Evolutionary conservation across 2,113 vertebrate genomes (phyloP).

Genomic region (Phalacrocorax carbo): DNA sequence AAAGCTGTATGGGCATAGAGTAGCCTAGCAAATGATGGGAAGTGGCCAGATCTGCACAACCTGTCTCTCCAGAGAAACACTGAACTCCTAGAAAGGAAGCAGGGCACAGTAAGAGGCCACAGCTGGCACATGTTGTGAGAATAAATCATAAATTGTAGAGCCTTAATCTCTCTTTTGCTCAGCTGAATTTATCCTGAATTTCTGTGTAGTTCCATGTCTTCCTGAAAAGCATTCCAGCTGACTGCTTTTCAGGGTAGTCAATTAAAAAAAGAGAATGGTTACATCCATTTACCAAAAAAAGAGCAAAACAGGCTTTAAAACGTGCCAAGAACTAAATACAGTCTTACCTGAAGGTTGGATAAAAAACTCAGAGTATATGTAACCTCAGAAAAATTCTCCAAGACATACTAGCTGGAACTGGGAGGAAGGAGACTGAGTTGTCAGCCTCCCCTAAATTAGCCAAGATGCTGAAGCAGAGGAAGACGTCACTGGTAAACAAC

Average conservation of each 20-base stretch:
- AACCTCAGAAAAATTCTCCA: not conserved
- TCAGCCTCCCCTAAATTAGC: not conserved
- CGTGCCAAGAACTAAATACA: not conserved
- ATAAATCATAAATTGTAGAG: not conserved
- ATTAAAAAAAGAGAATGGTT: not conserved
- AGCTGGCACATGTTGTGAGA: accelerated
- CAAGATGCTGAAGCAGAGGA: not conserved
- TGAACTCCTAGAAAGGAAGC: not conserved
- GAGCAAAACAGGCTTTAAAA: not conserved
- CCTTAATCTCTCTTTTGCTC: not conserved
- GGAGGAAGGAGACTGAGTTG: not conserved
- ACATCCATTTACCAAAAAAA: not conserved
- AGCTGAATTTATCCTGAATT: not conserved
- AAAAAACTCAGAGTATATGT: not conserved
- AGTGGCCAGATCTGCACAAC: not conserved
- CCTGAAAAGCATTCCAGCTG: not conserved
- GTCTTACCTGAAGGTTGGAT: not conserved
- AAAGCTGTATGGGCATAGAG: not conserved
- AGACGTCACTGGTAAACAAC: not conserved
- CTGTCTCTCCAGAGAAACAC: not conserved
- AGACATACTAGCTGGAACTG: not conserved
- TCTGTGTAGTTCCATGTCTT: not conserved
- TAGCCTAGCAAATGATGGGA: not conserved
- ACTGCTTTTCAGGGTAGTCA: not conserved
- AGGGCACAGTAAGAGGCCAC: not conserved